Evolutionary conservation across 92 coral and sea anemone species (phyloP).

Genomic region (Porites cylindrica): DNA sequence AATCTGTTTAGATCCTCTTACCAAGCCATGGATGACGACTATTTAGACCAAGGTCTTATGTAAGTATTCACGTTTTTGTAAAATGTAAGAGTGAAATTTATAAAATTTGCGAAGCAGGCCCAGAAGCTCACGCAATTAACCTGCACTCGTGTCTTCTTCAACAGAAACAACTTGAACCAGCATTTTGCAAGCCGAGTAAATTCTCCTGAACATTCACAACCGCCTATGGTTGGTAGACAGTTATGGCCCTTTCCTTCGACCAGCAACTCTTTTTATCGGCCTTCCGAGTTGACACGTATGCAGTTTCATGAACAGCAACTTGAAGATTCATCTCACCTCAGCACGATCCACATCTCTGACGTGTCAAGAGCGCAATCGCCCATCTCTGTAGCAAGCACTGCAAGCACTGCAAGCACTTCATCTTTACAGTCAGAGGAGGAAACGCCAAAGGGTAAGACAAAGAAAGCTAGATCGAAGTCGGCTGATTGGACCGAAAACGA

Average conservation of each 20-base stretch:
- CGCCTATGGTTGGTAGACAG: constrained; percentile 1
- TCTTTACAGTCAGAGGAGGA: constrained; percentile 5
- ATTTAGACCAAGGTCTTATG: constrained; percentile 6
- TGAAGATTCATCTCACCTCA: constrained; percentile 5
- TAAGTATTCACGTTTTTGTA: neutral
- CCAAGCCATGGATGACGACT: constrained; percentile 13
- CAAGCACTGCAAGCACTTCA: neutral
- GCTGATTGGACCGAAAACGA: constrained; percentile 31
- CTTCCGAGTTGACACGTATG: neutral
- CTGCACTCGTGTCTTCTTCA: neutral
- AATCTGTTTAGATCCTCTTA: constrained; percentile 14
- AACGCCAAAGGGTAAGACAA: neutral
- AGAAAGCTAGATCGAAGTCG: constrained; percentile 19
- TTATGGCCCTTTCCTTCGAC: constrained; percentile 8
- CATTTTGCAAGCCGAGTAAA: neutral
- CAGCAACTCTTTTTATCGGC: constrained; percentile 12
- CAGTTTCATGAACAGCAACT: constrained; percentile 9
- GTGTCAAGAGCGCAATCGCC: neutral
- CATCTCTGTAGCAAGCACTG: neutral
- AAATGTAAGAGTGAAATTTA: neutral
- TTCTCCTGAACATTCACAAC: neutral
- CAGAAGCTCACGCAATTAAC: neutral
- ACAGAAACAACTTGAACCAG: constrained; percentile 1
- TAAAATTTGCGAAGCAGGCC: neutral
- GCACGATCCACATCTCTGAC: neutral